Evolutionary conservation across 2,797 vertebrate genomes (phyloP), one percentile per base, ranked within the genome.

Genomic region (Pitangus sulphuratus): DNA sequence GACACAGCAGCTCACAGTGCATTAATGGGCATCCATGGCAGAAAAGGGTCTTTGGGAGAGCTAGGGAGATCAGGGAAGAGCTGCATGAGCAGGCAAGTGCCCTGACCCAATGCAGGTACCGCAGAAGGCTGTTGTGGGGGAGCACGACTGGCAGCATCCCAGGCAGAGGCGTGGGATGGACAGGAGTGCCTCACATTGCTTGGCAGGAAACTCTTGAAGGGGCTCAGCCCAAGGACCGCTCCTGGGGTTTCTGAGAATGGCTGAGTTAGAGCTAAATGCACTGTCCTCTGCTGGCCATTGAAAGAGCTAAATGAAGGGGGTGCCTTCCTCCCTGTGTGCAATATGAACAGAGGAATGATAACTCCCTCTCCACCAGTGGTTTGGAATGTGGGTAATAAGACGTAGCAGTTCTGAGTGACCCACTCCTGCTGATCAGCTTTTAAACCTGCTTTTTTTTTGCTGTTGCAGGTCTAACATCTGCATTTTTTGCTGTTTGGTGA

Each of bases 101-200:
- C 66, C 58, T 45, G 58, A 78, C 21, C 26, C 14, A 30, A 4
- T 0, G 11, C 0, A 58, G 51, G 20, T n/a, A 33, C 26, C 2
- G 1, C 39, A 71, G 66, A 87, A 71, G 84, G 50, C 13, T 82
- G 22, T 1, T 71, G 47, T 3, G 6, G 28, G 15, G 45, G 10
- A 87, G 7, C 11, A 39, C 1, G 8, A 66, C 47, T 1, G 1
- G 54, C 39, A 84, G 16, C 26, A 62, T 28, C 37, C 35, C 12
- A 37, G 25, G 48, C 33, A 85, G 66, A 13, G 19, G 21, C 69
- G 42, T 1, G 2, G n/a, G 7, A 33, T 3, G 4, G 51, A 35
- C 57, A 58, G 42, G 10, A 30, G 5, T n/a, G 15, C 45, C 17
- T 82, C 0, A 0, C 1, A 0, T 9, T 60, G 28, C 44, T 50